Base-by-base conservation (phyloP, 2,113 vertebrate species). In the Myrmophylax atrothorax region DNA sequence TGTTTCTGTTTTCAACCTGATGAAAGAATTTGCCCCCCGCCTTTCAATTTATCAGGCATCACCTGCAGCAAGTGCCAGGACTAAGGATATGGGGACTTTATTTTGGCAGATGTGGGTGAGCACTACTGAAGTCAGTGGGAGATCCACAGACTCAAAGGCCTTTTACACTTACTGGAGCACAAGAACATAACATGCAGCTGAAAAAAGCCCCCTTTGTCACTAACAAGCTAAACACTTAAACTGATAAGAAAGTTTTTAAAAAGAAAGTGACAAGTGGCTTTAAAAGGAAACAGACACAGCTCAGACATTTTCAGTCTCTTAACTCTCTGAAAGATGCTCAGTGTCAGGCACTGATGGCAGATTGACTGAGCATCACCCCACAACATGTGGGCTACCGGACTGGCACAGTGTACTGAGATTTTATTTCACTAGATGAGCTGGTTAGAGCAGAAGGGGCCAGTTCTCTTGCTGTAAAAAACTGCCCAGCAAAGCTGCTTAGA, bases 381-480 rank as follows among this genome's bases (percentile, higher is more conserved):
- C 68, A 73, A 85, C 68, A 93, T 10, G 81, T 16, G 8, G 68
- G 75, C 78, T 58, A 75, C 84, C 0, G 1, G 40, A 52, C 5
- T 90, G 93, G 91, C 84, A 84, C 1, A 4, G 24, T 1, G 14
- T 68, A n/a, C 40, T 16, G 19, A 0, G 6, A 62, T 75, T 93
- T 90, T 85, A 93, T 92, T 59, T 82, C 76, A 62, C 62, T 85
- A 62, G 69, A 76, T 89, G 83, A 91, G 74, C 63, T 90, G 73
- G 67, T 68, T 62, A 24, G 16, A 73, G 84, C 72, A 91, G 81
- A 91, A 92, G 56, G 83, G 59, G 63, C 37, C 64, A 78, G 52
- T 73, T 70, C 62, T 38, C 59, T 18, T 19, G 12, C 44, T 64
- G 82, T 0, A 94, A 46, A 12, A 92, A 91, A 75, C 40, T 35